A percentile compares a stretch with the other conserved stretches of the same genome.
Evolutionary conservation across 2,113 vertebrate genomes (phyloP).

Genomic region (Anthoscopus minutus): DNA sequence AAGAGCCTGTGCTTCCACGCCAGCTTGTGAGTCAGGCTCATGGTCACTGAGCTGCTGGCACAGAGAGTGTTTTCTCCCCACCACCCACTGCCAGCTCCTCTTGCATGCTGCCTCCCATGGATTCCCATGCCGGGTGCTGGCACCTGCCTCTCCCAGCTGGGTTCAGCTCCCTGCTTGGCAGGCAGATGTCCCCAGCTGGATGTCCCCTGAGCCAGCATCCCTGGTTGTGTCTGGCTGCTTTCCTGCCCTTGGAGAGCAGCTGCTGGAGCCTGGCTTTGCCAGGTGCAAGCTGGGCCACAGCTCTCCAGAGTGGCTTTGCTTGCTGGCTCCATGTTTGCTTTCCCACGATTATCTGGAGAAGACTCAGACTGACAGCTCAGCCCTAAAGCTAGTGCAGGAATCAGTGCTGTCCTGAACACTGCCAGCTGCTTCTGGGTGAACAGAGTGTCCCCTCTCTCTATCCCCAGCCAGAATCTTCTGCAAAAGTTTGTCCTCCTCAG

Average conservation of each 20-base stretch:
- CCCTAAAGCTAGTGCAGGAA: not conserved
- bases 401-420: fast-evolving
- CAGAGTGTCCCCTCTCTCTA: not conserved
- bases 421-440: not conserved
- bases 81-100: not conserved
- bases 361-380: not conserved
- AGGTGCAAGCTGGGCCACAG: not conserved
- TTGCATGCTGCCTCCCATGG: not conserved
- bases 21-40: not conserved
- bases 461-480: not conserved
- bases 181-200: not conserved
- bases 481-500: not conserved
- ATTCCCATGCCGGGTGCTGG: not conserved
- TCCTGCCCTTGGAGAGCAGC: not conserved
- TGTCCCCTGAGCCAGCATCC: not conserved
- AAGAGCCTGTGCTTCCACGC: not conserved
- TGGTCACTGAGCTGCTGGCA: not conserved
- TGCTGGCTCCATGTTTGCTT: fast-evolving
- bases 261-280: not conserved
- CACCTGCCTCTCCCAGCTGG: not conserved
- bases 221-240: not conserved
- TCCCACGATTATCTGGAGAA: not conserved
- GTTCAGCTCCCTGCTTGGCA: not conserved
- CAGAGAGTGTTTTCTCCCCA: not conserved
- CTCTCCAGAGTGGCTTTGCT: not conserved